Evolutionary conservation across 2,888 invertebrate genomes (phyloP).

Genomic region (Caenorhabditis sp.): DNA sequence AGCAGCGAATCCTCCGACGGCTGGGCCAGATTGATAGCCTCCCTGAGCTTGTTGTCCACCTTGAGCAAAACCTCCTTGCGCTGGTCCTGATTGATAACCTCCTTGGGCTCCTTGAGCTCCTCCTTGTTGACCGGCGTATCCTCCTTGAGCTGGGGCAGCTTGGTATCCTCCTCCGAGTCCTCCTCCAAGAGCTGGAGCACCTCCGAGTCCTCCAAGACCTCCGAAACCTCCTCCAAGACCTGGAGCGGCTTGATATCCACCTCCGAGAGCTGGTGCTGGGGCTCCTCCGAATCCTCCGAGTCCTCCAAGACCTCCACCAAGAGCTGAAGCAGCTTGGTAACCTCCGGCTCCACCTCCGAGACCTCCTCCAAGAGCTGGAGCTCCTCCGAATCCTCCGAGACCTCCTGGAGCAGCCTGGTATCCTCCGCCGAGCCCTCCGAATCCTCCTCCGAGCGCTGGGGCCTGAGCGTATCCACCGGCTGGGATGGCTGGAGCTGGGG

Average conservation of each 20-base stretch:
- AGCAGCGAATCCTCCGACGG: not conserved
- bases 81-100: slow-evolving; percentile 28
- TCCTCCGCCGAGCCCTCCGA: slow-evolving; percentile 23
- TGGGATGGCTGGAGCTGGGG: slow-evolving; percentile 60
- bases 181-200: slow-evolving; percentile 21
- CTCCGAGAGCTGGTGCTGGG: slow-evolving; percentile 19
- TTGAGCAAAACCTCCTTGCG: slow-evolving; percentile 12
- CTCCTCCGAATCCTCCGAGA: slow-evolving; percentile 18
- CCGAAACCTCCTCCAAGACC: slow-evolving; percentile 27
- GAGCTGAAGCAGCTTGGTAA: slow-evolving; percentile 10
- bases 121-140: slow-evolving; percentile 13
- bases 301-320: slow-evolving; percentile 51
- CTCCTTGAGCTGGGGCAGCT: slow-evolving; percentile 8
- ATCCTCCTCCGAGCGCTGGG: slow-evolving; percentile 1
- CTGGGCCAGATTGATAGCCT: slow-evolving; percentile 11
- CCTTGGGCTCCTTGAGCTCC: slow-evolving; percentile 28
- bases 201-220: slow-evolving; percentile 16
- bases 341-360: slow-evolving; percentile 39
- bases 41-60: too few relatives aligned
- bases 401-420: slow-evolving; percentile 14
- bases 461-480: slow-evolving; percentile 55
- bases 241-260: slow-evolving; percentile 12
- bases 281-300: slow-evolving; percentile 18
- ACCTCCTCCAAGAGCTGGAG: slow-evolving; percentile 16
- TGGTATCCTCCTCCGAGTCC: slow-evolving; percentile 20